Evolutionary conservation across 1,140 invertebrate genomes (phyloP).

Genomic region (Papilio dardanus): DNA sequence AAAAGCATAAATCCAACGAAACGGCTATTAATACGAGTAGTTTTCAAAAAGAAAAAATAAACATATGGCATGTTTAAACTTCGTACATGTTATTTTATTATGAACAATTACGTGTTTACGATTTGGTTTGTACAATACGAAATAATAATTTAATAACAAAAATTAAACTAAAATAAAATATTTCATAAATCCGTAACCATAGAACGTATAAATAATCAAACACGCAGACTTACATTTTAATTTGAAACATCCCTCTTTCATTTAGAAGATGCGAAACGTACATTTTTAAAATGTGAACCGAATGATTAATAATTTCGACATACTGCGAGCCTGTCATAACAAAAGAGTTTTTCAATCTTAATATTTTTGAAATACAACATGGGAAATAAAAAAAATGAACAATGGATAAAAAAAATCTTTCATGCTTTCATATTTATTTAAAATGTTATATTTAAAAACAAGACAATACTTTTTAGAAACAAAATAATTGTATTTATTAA

Average conservation of each 20-base stretch:
- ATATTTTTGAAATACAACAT: slow-evolving; percentile 29
- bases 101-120: too few relatives aligned
- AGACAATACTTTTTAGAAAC: not conserved
- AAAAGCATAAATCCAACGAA: slow-evolving; percentile 41
- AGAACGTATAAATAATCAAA: too few relatives aligned
- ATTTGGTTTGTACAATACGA: too few relatives aligned
- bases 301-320: slow-evolving; percentile 27
- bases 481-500: not conserved
- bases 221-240: not conserved
- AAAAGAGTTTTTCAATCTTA: slow-evolving; percentile 26
- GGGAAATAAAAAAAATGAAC: not conserved
- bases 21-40: slow-evolving; percentile 29
- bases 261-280: slow-evolving; percentile 9
- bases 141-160: too few relatives aligned
- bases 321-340: not conserved
- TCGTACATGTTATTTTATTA: not conserved
- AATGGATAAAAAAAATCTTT: not conserved
- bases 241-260: slow-evolving; percentile 24
- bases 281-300: slow-evolving; percentile 20
- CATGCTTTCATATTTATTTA: not conserved
- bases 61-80: not conserved
- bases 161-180: too few relatives aligned
- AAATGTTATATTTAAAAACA: not conserved
- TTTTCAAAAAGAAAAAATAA: slow-evolving; percentile 26
- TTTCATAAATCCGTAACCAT: too few relatives aligned